These are phyloP conservation scores for Fragum sueziense DNA, from an alignment of 2,888 invertebrate genomes.

Conservation along the genomic window DNA sequence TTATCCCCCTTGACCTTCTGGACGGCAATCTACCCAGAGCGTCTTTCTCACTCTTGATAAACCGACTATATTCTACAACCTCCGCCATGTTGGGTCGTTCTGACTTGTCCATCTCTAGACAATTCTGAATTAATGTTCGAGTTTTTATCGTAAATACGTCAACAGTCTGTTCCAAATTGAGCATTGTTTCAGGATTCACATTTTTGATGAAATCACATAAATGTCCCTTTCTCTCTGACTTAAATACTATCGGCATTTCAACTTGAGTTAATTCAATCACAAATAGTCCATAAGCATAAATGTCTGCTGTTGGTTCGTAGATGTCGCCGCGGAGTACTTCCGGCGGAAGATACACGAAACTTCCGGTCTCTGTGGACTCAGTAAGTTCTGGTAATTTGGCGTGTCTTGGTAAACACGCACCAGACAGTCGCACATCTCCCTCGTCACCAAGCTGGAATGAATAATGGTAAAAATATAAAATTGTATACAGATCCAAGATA, in stretches of 20 bases:
- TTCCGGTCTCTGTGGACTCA: constrained; percentile 56
- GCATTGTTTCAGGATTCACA: constrained; percentile 65
- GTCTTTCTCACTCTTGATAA: constrained; percentile 40
- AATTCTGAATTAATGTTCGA: constrained; percentile 48
- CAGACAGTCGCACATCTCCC: constrained; percentile 67
- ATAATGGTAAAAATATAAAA: no score
- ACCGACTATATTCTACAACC: constrained; percentile 46
- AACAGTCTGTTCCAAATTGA: constrained; percentile 49
- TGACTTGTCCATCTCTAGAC: constrained; percentile 35
- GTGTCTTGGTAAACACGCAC: constrained; percentile 70
- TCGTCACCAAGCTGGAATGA: constrained; percentile 56
- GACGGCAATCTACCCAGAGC: constrained; percentile 41
- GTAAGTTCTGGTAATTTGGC: constrained; percentile 65
- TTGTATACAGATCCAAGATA: no score
- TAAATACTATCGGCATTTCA: constrained; percentile 43
- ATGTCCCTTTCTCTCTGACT: constrained; percentile 55
- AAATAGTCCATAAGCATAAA: constrained; percentile 69
- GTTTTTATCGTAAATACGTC: constrained; percentile 45
- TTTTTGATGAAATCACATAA: constrained; percentile 62
- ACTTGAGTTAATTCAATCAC: constrained; percentile 51
- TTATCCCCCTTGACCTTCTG: constrained; percentile 26
- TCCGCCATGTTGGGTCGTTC: constrained; percentile 48
- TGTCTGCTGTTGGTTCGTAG: constrained; percentile 73
- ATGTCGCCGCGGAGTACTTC: constrained; percentile 73
- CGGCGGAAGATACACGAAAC: constrained; percentile 75